phyloP scores from a whole-genome alignment of 2,113 vertebrate genomes.

The Prietella phreatophila region DNA sequence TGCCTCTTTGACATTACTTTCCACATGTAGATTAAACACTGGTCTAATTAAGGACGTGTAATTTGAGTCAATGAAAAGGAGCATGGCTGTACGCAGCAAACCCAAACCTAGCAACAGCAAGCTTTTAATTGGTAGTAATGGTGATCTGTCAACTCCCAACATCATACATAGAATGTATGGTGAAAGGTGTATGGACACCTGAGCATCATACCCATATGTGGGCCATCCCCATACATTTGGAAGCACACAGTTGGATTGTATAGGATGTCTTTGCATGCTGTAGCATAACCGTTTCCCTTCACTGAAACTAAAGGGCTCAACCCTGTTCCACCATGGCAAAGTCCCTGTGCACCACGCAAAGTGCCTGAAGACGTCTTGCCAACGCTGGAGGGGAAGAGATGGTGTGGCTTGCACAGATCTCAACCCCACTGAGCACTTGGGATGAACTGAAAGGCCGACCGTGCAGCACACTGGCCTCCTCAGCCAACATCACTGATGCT shows the following conservation, averaged over 20 bases:
- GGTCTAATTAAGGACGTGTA: not conserved
- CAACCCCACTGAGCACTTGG: not conserved
- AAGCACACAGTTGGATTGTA: not conserved
- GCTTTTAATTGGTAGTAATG: not conserved
- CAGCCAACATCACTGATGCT: not conserved
- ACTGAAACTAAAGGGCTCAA: not conserved
- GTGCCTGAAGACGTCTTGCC: not conserved
- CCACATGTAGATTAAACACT: not conserved
- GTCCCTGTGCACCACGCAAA: not conserved
- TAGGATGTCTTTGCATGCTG: not conserved
- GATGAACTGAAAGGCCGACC: not conserved
- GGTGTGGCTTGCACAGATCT: not conserved
- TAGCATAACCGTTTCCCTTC: not conserved
- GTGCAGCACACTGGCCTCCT: not conserved
- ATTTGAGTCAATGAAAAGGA: conserved; percentile 2
- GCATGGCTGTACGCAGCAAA: not conserved
- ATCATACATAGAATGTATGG: not conserved
- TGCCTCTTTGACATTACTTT: not conserved
- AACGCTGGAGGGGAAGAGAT: not conserved
- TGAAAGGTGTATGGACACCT: not conserved
- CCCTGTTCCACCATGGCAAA: not conserved
- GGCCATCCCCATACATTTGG: not conserved
- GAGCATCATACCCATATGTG: not conserved
- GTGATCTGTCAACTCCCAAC: not conserved
- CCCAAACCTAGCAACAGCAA: not conserved